These are phyloP conservation scores for Aurelia sp. DNA, from an alignment of 30 jellyfish, hydroid and myxozoan species.

Conservation along the genomic window DNA sequence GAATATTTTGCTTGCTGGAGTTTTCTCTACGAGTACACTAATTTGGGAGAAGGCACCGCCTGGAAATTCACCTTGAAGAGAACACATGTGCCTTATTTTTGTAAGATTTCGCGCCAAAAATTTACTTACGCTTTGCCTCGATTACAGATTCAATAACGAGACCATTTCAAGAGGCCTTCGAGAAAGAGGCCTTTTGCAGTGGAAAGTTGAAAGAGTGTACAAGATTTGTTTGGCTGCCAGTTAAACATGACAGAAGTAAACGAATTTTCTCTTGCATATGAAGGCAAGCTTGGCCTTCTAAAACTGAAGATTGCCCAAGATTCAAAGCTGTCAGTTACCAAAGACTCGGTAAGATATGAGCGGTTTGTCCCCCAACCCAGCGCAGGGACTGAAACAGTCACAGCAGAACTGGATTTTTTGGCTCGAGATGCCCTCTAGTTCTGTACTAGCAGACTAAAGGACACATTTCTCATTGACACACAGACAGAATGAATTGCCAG, in stretches of 20 bases:
- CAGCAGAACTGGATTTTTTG: not conserved
- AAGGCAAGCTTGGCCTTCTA: constrained; percentile 65
- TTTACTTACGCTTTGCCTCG: not conserved
- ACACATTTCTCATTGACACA: no score
- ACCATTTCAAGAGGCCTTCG: not conserved
- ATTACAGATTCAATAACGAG: not conserved
- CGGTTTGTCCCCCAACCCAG: not conserved
- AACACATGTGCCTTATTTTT: no score
- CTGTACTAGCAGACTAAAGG: no score
- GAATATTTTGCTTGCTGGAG: no score
- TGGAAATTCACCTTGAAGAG: no score
- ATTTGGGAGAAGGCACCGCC: no score
- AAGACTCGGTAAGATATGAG: constrained; percentile 54
- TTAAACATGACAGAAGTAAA: constrained; percentile 26
- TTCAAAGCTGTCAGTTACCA: constrained; percentile 38
- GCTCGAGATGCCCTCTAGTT: not conserved
- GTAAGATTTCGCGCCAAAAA: not conserved
- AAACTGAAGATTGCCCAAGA: constrained; percentile 43
- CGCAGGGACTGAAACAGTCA: no score
- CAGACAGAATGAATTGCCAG: no score
- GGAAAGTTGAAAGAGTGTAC: no score
- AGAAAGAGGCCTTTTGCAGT: no score
- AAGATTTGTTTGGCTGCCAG: no score
- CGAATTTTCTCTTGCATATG: constrained; percentile 59
- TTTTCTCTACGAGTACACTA: no score